These are phyloP conservation scores for Corythornis cristatus DNA, from an alignment of 2,113 vertebrate species.

Conservation along the genomic window DNA sequence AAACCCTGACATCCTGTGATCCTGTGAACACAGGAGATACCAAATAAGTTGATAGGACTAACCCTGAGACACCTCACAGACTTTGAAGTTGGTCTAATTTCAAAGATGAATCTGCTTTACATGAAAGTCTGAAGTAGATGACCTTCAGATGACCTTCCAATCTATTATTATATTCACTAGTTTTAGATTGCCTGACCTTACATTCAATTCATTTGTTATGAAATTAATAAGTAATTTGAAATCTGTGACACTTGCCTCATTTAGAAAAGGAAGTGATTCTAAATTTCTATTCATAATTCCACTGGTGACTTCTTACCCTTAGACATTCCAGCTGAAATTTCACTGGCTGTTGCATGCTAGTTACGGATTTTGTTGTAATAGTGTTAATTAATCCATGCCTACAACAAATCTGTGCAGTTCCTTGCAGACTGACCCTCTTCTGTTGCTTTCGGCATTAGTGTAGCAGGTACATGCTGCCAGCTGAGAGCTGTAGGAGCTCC, in stretches of 20 bases:
- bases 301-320: not conserved
- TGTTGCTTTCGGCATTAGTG: not conserved
- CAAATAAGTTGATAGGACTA: not conserved
- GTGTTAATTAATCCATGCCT: not conserved
- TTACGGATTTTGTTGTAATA: not conserved
- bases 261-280: not conserved
- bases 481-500: not conserved
- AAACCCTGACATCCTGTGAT: too few relatives aligned
- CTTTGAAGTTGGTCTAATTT: not conserved
- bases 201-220: not conserved
- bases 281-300: conserved; percentile 20
- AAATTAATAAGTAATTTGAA: conserved; percentile 1
- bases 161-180: not conserved
- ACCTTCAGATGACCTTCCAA: not conserved
- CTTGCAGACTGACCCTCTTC: not conserved
- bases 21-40: not conserved
- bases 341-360: not conserved
- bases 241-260: not conserved
- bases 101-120: not conserved
- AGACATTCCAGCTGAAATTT: not conserved
- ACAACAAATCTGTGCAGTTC: not conserved
- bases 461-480: not conserved
- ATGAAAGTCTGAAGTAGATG: not conserved
- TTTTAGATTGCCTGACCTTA: conserved; percentile 15
- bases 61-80: not conserved